Percentiles rank a stretch among this genome's conserved stretches.
Evolutionary conservation across 2,113 vertebrate genomes (phyloP).

Genomic region (Carassius gibelio): DNA sequence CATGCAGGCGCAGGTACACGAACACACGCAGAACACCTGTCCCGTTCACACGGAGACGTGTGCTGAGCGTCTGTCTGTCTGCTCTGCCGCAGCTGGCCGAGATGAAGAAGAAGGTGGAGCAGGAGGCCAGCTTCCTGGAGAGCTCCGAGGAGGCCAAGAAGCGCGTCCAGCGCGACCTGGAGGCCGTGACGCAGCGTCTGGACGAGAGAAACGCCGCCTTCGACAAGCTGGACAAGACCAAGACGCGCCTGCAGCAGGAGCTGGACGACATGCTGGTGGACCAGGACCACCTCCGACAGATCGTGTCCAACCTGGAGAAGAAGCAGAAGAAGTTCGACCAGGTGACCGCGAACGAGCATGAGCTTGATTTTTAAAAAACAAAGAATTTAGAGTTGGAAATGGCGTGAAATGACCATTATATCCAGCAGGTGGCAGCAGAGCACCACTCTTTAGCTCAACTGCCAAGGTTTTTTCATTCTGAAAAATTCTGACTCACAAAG

Average conservation of each 20-base stretch:
- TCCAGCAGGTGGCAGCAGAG: too few relatives aligned
- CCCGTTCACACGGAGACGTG: too few relatives aligned
- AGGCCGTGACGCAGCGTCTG: slow-evolving; percentile 80
- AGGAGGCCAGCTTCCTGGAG: slow-evolving; percentile 84
- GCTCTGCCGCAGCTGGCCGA: slow-evolving; percentile 78
- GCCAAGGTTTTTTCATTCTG: too few relatives aligned
- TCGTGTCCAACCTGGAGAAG: slow-evolving; percentile 95
- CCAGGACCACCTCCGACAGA: slow-evolving; percentile 95
- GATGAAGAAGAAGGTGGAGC: slow-evolving; percentile 89
- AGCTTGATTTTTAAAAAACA: too few relatives aligned
- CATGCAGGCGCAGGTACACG: slow-evolving; percentile 83
- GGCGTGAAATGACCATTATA: too few relatives aligned
- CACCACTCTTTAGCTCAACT: too few relatives aligned
- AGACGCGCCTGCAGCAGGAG: slow-evolving; percentile 94
- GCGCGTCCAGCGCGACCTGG: slow-evolving; percentile 89
- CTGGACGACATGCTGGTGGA: slow-evolving; percentile 92
- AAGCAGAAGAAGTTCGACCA: slow-evolving; percentile 99
- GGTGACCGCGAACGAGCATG: slow-evolving; percentile 82
- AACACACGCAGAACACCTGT: too few relatives aligned
- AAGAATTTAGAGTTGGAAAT: too few relatives aligned
- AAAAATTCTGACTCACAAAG: too few relatives aligned
- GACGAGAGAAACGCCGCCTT: slow-evolving; percentile 89
- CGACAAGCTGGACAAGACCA: slow-evolving; percentile 98
- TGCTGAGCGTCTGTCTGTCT: neutral
- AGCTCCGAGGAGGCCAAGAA: slow-evolving; percentile 85